Conservation (phyloP, 2,888 invertebrate genomes). For the Yponomeuta plumbellus region DNA sequence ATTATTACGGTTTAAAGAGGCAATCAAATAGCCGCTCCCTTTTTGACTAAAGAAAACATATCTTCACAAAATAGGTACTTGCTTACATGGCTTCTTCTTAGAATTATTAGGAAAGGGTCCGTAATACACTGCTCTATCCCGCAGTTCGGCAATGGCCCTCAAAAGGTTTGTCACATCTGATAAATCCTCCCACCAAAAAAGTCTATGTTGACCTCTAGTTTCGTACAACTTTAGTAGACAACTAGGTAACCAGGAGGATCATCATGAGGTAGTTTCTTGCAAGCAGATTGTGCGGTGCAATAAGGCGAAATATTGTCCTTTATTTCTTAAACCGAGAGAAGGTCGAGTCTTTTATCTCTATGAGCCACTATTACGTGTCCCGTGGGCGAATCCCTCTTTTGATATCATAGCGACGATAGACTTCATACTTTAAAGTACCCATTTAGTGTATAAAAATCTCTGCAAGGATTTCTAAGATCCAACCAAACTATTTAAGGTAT, state of each 20-base stretch:
- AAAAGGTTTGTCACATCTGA: neutral
- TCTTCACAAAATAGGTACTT: neutral
- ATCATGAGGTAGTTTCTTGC: neutral
- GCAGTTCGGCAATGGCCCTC: neutral
- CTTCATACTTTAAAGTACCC: no score
- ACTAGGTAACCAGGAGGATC: neutral
- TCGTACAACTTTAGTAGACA: neutral
- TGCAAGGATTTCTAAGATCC: no score
- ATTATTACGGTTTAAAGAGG: no score
- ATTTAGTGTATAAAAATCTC: no score
- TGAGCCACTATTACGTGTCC: neutral
- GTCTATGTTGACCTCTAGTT: neutral
- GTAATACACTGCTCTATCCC: neutral
- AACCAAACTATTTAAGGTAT: no score
- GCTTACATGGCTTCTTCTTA: neutral
- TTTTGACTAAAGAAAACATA: neutral
- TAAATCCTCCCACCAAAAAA: neutral
- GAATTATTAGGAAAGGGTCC: neutral
- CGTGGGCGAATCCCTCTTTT: neutral
- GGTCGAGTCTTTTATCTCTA: neutral
- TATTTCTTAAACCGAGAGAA: neutral
- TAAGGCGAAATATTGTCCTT: neutral
- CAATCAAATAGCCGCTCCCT: neutral
- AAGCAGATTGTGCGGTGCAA: constrained; percentile 1
- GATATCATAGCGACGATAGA: no score